Base-by-base conservation (phyloP, 2,113 vertebrate genomes). In the Toxotes jaculatrix region DNA sequence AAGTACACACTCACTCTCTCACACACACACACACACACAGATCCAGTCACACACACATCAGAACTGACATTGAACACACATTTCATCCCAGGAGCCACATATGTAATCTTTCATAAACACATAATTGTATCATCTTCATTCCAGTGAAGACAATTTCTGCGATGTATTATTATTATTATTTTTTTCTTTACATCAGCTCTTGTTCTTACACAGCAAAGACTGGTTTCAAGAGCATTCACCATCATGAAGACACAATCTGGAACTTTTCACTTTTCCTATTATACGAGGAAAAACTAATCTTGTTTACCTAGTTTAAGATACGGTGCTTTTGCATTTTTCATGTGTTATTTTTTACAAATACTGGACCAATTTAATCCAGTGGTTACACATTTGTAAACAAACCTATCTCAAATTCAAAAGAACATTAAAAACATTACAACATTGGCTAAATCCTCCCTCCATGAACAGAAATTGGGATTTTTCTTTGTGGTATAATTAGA, bases 51-150 rank as follows among this genome's bases (percentile, higher is more conserved):
- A 32, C 55, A 84, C 77, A 83, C 72, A 84, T 51, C 74, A 78
- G 61, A 65, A 80, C 59, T 63, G 75, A 91, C 88, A 89, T 73
- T 34, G 42, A 91, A 90, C 88, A 90, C 8, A 91, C 74, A 82
- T 68, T 72, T 90, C 83, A 83, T 65, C 60, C 78, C 77, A 79
- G 80, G 53, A 86, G 80, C 80, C 40, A 87, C 71, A 83, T 47
- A 78, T 19, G 42, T 69, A 87, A 75, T 84, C 88, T 73, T 82
- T 87, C 86, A 90, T 81, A 40, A 77, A 83, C 73, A 88, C 74
- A 77, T 4, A 77, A 10, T 66, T 66, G 67, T 36, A 76, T 86
- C 27, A 10, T 80, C 91, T 87, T 71, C 82, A 89, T 69, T 90
- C 86, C 82, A 80, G 91, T 89, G 82, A 91, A 91, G 80, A 87